Conservation (phyloP, 2,113 vertebrate genomes). For the Loxodonta africana region DNA sequence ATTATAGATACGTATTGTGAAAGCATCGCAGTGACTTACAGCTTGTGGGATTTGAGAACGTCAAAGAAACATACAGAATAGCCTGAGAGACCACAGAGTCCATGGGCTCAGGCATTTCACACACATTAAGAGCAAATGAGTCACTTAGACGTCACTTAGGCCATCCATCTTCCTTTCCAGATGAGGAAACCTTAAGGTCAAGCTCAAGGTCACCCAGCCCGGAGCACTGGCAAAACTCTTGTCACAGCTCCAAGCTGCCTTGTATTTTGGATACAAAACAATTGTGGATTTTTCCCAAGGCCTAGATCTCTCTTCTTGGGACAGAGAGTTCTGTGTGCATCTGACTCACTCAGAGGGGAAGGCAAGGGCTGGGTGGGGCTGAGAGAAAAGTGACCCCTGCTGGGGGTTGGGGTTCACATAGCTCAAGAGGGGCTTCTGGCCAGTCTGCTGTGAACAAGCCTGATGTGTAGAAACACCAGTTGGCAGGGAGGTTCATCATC, state of each 20-base stretch:
- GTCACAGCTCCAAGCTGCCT: neutral
- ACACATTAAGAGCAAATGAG: neutral
- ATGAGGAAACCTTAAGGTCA: neutral
- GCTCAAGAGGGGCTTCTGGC: neutral
- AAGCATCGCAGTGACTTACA: neutral
- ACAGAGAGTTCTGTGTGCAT: neutral
- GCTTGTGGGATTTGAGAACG: neutral
- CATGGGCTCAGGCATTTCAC: neutral
- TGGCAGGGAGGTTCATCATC: neutral
- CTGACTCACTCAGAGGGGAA: neutral
- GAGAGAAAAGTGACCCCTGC: neutral
- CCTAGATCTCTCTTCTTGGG: neutral
- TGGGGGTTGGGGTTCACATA: neutral
- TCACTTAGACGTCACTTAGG: neutral
- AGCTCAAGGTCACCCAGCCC: neutral
- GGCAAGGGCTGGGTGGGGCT: rapidly evolving
- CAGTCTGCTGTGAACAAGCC: neutral
- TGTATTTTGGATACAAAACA: neutral
- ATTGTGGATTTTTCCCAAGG: neutral
- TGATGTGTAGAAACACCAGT: neutral
- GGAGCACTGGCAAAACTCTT: neutral
- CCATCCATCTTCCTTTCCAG: neutral
- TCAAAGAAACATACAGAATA: neutral
- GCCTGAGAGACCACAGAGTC: neutral
- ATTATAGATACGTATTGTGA: neutral